Percentiles rank a stretch among this genome's conserved stretches.
Evolutionary conservation across 2,888 invertebrate species (phyloP).

Genomic region (Orchesellides sinensis): DNA sequence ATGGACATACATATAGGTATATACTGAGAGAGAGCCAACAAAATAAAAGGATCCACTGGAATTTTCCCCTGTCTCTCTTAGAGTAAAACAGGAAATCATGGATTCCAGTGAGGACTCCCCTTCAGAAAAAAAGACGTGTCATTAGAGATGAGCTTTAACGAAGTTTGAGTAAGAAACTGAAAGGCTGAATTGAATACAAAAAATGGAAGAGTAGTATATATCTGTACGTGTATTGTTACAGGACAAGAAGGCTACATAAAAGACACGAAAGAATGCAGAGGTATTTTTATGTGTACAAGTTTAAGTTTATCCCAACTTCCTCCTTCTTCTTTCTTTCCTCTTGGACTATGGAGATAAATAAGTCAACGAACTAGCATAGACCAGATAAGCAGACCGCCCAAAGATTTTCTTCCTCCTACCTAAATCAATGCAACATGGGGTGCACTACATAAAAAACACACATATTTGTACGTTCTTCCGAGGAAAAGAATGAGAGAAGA

Average conservation of each 20-base stretch:
- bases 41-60: too few species aligned
- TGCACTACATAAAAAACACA: not conserved
- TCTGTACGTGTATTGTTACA: not conserved
- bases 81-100: too few species aligned
- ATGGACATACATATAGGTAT: not conserved
- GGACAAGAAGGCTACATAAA: not conserved
- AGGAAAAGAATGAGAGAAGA: too few species aligned
- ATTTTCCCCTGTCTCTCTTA: too few species aligned
- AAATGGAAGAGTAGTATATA: conserved; percentile 1
- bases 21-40: not conserved
- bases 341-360: conserved; percentile 3
- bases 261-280: not conserved
- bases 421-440: not conserved
- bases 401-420: not conserved
- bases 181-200: conserved; percentile 52
- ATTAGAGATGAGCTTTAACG: conserved; percentile 59
- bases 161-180: conserved; percentile 39
- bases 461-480: too few species aligned
- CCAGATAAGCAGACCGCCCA: too few species aligned
- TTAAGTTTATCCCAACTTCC: not conserved
- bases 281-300: not conserved
- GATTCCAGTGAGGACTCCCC: conserved; percentile 32
- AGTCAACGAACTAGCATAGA: too few species aligned
- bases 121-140: conserved; percentile 53
- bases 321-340: not conserved